These are phyloP conservation scores for Epiblema foenella DNA, from an alignment of 2,888 invertebrate genomes.

Conservation along the genomic window DNA sequence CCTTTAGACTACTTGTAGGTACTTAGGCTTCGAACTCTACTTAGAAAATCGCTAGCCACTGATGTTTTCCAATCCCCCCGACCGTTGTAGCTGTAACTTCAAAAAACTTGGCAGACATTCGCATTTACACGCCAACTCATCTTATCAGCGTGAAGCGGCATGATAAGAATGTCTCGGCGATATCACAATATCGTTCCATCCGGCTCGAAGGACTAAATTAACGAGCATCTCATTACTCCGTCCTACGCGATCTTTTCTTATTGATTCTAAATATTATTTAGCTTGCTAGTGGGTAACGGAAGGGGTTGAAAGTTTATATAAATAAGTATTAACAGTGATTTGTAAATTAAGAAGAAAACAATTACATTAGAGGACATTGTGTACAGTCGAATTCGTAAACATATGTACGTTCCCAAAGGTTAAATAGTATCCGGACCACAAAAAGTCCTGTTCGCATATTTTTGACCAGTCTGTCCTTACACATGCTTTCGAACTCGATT, in stretches of 20 bases:
- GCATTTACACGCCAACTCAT: conserved; percentile 32
- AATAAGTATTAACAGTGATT: background rate
- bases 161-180: conserved; percentile 53
- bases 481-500: too few relatives aligned
- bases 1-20: too few relatives aligned
- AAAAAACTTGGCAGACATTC: conserved; percentile 25
- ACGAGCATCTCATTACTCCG: conserved; percentile 35
- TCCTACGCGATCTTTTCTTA: conserved; percentile 25
- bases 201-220: conserved; percentile 41
- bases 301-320: background rate
- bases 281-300: background rate
- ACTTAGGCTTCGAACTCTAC: too few relatives aligned
- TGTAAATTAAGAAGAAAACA: background rate
- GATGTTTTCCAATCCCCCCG: too few relatives aligned
- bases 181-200: conserved; percentile 42
- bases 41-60: too few relatives aligned
- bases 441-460: too few relatives aligned
- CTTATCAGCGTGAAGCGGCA: conserved; percentile 31
- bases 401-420: too few relatives aligned
- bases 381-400: background rate
- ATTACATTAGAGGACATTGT: background rate
- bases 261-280: conserved; percentile 27
- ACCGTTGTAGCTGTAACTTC: background rate
- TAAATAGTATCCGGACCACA: too few relatives aligned
- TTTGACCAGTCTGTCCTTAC: too few relatives aligned